Base-by-base conservation (phyloP, 2,797 vertebrate genomes). In the Enteromius unitaeniatus region DNA sequence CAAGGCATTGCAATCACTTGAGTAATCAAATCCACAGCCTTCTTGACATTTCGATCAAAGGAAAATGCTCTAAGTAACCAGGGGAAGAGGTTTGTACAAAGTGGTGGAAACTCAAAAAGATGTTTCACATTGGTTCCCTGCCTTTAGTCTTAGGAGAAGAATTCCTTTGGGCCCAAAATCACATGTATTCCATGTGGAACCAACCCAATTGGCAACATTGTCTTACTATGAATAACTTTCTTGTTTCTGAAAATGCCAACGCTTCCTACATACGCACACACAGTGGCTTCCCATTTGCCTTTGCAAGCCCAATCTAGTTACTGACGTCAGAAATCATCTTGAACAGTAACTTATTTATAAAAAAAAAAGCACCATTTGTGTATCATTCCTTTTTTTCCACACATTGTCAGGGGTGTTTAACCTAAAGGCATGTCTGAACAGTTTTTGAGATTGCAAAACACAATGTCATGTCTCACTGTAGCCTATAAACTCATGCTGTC, bases 191-290 rank as follows among this genome's bases (percentile, higher is more conserved):
- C 81, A 83, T 58, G 78, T 85, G 83, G 65, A 83, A 62, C 51
- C 82, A 81, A 80, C 75, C 78, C 75, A 47, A 79, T 31, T 77
- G 75, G 64, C 74, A 78, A 83, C 82, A 78, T 49, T 58, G 40
- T 78, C 49, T 68, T 60, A 34, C 84, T 87, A 80, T 87, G 86
- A 88, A 87, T 88, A 87, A 81, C 79, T 85, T 87, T 84, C 79
- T 72, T 82, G 69, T 80, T 75, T 82, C 53, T 82, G 83, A 84
- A 87, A 85, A 86, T 84, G 86, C 73, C 85, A 84, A 79, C 70
- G 55, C 86, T 86, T 73, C 82, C 88, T 72, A 84, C 82, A 47
- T 79, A 86, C 58, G 9, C 45, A 79, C 28, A 51, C 82, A 73
- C 73, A 82, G 75, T 47, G 40, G 65, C 76, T 85, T 79, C 83